A percentile compares a stretch with the other conserved stretches of the same genome.
phyloP scores from a whole-genome alignment of 2,113 vertebrate genomes.

The Sebastes schlegelii region DNA sequence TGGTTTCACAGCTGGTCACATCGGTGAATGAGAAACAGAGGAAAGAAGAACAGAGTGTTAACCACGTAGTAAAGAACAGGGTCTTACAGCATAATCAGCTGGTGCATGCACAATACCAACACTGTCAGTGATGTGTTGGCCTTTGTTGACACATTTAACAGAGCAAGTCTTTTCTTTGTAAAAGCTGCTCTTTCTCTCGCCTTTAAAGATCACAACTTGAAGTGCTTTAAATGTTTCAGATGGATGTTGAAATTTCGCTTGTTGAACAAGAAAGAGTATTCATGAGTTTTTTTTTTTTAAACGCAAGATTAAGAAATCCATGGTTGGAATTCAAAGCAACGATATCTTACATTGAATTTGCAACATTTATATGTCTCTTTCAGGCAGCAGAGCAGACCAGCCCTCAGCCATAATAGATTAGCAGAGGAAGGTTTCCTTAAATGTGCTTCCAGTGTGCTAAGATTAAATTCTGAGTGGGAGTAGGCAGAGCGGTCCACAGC shows the following conservation, averaged over 20 bases:
- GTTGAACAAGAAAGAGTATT: neutral
- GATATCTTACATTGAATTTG: constrained; percentile 32
- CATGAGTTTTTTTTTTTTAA: constrained; percentile 2
- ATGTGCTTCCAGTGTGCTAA: constrained; percentile 57
- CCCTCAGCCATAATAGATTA: constrained; percentile 58
- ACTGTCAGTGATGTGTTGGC: constrained; percentile 63
- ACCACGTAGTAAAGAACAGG: constrained; percentile 31
- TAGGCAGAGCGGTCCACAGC: constrained; percentile 36
- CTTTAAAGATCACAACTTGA: constrained; percentile 28
- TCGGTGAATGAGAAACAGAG: neutral
- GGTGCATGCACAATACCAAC: constrained; percentile 55
- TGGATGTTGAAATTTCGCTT: constrained; percentile 11
- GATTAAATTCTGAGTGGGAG: constrained; percentile 62
- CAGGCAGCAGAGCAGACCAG: constrained; percentile 25
- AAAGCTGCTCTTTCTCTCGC: constrained; percentile 31
- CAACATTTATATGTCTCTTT: constrained; percentile 42
- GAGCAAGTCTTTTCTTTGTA: constrained; percentile 25
- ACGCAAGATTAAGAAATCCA: constrained; percentile 48
- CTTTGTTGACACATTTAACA: constrained; percentile 61
- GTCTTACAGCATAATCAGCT: constrained; percentile 65
- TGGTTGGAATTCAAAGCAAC: constrained; percentile 3
- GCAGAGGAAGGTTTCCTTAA: constrained; percentile 47
- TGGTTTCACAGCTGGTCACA: constrained; percentile 12
- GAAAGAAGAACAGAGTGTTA: constrained; percentile 17
- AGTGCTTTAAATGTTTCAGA: constrained; percentile 33